Conservation (phyloP, 37 sponge, comb jelly and placozoan species). For the Diacarnus erythraeanus region DNA sequence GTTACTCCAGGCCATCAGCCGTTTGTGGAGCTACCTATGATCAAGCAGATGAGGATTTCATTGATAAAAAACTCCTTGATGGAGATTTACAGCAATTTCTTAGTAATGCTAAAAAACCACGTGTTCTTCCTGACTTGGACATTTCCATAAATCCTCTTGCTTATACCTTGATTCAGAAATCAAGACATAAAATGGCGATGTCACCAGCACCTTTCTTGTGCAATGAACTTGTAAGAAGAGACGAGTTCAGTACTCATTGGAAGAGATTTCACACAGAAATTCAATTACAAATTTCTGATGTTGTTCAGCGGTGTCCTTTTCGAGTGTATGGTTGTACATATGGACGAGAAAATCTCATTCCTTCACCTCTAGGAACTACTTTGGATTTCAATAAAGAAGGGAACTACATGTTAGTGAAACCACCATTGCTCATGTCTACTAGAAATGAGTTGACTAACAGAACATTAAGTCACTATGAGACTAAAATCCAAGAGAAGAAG, state of each 20-base stretch:
- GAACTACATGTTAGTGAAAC: neutral
- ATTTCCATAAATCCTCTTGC: neutral
- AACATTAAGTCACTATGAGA: conserved; percentile 8
- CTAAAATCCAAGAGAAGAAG: conserved; percentile 38
- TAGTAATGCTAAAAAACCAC: neutral
- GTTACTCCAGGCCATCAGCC: neutral
- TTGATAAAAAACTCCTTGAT: conserved; percentile 32
- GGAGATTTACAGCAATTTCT: neutral
- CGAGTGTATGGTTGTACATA: conserved; percentile 39
- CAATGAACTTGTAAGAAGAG: conserved; percentile 45
- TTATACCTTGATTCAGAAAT: neutral
- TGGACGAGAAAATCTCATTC: conserved; percentile 13
- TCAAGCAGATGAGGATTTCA: neutral
- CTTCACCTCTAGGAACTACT: conserved; percentile 13
- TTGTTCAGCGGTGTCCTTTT: conserved; percentile 52
- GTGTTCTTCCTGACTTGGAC: neutral
- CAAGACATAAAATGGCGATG: neutral
- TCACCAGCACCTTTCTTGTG: conserved; percentile 19
- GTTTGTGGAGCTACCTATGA: neutral
- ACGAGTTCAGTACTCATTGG: conserved; percentile 53
- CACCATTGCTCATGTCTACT: neutral
- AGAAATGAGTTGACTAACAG: neutral
- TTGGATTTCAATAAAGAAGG: conserved; percentile 11
- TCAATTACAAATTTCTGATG: neutral
- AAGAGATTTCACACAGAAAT: conserved; percentile 34